These are phyloP conservation scores for Globia sparganii DNA, from an alignment of 2,888 invertebrate genomes.

Conservation along the genomic window DNA sequence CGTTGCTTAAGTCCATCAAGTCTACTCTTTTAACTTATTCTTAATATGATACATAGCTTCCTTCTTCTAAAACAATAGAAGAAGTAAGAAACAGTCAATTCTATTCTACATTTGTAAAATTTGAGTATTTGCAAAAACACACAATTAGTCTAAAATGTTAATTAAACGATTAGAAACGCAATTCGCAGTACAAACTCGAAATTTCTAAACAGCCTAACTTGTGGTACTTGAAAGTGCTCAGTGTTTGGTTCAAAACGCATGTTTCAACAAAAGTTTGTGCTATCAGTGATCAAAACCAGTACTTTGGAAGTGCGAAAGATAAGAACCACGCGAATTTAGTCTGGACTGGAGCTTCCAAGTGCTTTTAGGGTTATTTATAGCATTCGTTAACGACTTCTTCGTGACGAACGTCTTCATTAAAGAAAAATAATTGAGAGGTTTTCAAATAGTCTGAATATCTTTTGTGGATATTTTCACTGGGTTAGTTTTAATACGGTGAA, in stretches of 20 bases:
- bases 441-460: not conserved
- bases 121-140: not conserved
- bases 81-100: too few species aligned
- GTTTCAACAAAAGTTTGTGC: slow-evolving; percentile 49
- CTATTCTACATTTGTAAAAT: too few species aligned
- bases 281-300: slow-evolving; percentile 62
- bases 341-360: slow-evolving; percentile 40
- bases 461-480: not conserved
- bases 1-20: too few species aligned
- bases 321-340: slow-evolving; percentile 61
- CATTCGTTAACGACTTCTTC: slow-evolving; percentile 23
- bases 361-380: slow-evolving; percentile 46
- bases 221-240: slow-evolving; percentile 32
- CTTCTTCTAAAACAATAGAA: too few species aligned
- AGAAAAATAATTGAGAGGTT: slow-evolving; percentile 4
- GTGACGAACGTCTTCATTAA: slow-evolving; percentile 3
- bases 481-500: too few species aligned
- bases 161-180: slow-evolving; percentile 46
- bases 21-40: not conserved
- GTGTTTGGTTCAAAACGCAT: slow-evolving; percentile 49
- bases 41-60: not conserved
- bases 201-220: slow-evolving; percentile 47
- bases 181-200: slow-evolving; percentile 15
- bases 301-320: slow-evolving; percentile 61
- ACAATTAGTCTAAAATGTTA: slow-evolving; percentile 29